These are phyloP conservation scores for Burhinus bistriatus DNA, from an alignment of 2,113 vertebrate species.

Conservation along the genomic window DNA sequence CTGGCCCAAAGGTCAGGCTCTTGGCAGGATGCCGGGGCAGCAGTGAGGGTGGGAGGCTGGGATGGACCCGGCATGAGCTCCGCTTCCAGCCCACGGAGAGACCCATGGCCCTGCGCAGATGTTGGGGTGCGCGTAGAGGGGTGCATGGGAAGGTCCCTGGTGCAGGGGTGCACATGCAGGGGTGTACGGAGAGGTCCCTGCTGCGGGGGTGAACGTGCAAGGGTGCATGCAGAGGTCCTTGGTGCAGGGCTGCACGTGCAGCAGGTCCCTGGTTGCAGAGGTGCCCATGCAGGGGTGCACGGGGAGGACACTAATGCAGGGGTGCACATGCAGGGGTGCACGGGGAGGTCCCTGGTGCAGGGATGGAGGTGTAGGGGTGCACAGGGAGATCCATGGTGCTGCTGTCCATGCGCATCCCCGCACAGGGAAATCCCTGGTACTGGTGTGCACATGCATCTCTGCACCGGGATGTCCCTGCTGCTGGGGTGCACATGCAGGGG, in stretches of 20 bases:
- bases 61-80: background rate
- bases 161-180: background rate
- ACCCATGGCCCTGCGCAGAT: accelerated
- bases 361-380: too few species aligned
- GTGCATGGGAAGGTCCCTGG: background rate
- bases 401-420: background rate
- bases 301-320: background rate
- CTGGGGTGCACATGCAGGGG: too few species aligned
- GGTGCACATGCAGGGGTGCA: background rate
- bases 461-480: background rate
- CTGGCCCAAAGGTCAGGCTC: constrained; percentile 14
- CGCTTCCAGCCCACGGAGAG: background rate
- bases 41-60: background rate
- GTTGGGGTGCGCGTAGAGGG: background rate
- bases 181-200: too few species aligned
- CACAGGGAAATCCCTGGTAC: background rate
- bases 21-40: background rate
- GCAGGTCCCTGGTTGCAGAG: background rate
- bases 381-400: background rate
- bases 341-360: too few species aligned
- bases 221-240: background rate
- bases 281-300: too few species aligned
- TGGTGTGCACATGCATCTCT: background rate
- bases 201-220: too few species aligned
- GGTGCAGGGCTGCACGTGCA: background rate